A percentile compares a stretch with the other conserved stretches of the same genome.
Evolutionary conservation across 2,888 invertebrate genomes (phyloP).

Genomic region (Fissipunctia ypsillon): DNA sequence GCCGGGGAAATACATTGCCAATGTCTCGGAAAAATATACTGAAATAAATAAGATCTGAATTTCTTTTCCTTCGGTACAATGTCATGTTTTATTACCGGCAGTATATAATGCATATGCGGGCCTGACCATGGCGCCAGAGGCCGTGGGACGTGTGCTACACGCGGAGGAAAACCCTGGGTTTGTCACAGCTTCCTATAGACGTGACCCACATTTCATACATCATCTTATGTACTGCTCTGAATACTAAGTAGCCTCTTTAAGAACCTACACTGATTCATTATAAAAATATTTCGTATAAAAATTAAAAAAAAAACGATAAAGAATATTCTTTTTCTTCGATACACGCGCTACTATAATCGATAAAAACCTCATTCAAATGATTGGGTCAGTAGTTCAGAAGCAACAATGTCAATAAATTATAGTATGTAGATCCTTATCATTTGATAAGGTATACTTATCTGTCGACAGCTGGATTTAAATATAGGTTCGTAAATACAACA

Average conservation of each 20-base stretch:
- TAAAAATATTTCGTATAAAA: background rate
- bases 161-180: slow-evolving; percentile 74
- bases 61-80: slow-evolving; percentile 44
- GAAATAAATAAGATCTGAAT: slow-evolving; percentile 44
- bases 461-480: background rate
- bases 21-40: slow-evolving; percentile 34
- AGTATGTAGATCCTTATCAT: slow-evolving; percentile 21
- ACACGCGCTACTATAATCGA: slow-evolving; percentile 34
- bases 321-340: background rate
- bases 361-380: slow-evolving; percentile 39
- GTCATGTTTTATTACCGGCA: slow-evolving; percentile 51
- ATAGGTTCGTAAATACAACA: background rate
- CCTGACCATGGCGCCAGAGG: slow-evolving; percentile 58
- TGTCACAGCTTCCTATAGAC: slow-evolving; percentile 75
- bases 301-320: background rate
- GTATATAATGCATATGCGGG: slow-evolving; percentile 49
- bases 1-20: background rate
- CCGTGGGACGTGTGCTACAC: slow-evolving; percentile 28
- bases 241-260: slow-evolving; percentile 34
- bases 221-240: slow-evolving; percentile 39
- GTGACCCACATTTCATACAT: slow-evolving; percentile 72
- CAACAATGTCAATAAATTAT: slow-evolving; percentile 19
- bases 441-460: slow-evolving; percentile 1
- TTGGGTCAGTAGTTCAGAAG: slow-evolving; percentile 34
- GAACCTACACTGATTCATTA: slow-evolving; percentile 10